Base-by-base conservation (phyloP, 2,113 vertebrate genomes). In the Sula dactylatra region DNA sequence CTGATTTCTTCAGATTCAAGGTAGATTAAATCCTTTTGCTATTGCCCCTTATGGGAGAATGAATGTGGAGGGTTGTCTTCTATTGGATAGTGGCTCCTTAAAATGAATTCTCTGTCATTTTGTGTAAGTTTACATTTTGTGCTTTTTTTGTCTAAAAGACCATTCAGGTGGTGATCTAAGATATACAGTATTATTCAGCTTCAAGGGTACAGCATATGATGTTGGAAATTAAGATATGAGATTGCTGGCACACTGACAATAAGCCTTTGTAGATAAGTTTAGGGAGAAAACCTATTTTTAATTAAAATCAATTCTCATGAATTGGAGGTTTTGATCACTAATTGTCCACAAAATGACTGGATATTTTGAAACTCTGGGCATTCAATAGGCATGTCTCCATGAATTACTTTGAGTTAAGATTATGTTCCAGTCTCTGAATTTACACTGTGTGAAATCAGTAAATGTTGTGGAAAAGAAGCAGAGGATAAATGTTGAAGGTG, bases 291-390 rank as follows among this genome's bases (percentile, higher is more conserved):
- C 4, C 4, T 52, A 29, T 72, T 82, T 96, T 88, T 83, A 90
- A 97, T 97, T 86, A 93, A 98, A 97, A 96, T 36, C 9, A 96
- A 47, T 97, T 88, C 91, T 95, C 17, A 80, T 85, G 34, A 90
- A 93, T 88, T 74, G 40, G 42, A 86, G n/a, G 19, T 93, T 93
- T 95, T 96, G 82, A 74, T 93, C 82, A 81, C 47, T 94, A 96
- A 92, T 90, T 86, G 64, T 74, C 25, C 5, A 94, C 55, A 61
- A 95, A 93, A 81, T 84, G 38, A 81, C 82, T 90, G 67, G 55
- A 91, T 87, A 65, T 76, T 74, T 47, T 42, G 70, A 84, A 94
- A 77, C 47, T 55, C 70, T 83, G 29, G 21, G 13, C 55, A 74
- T 65, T 52, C 65, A 56, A 54, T 44, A 62, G 22, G 32, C 21